Percentiles rank a stretch among this genome's conserved stretches.
Conservation (phyloP, 2,797 vertebrate species). For the Cryptoblepharus egeriae region DNA sequence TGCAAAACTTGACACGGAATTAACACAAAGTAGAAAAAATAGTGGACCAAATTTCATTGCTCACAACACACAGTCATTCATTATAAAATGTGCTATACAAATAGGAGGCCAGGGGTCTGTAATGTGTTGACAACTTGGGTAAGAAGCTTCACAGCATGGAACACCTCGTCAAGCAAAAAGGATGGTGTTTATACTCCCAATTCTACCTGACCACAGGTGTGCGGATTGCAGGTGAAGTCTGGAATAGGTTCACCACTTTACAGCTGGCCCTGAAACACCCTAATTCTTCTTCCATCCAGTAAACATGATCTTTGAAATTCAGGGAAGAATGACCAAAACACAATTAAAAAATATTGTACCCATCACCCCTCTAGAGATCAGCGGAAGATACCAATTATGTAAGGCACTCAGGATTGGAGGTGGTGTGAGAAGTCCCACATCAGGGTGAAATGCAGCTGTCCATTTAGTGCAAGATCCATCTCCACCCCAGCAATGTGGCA, state of each 20-base stretch:
- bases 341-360: not conserved
- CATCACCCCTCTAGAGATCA: not conserved
- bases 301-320: not conserved
- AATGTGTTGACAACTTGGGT: too few species aligned
- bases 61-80: not conserved
- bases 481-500: not conserved
- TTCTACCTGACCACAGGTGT: not conserved
- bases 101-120: not conserved
- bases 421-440: not conserved
- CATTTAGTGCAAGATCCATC: not conserved
- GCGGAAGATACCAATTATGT: not conserved
- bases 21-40: not conserved
- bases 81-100: not conserved
- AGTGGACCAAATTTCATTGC: not conserved
- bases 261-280: too few species aligned
- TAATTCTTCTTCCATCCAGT: not conserved
- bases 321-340: not conserved
- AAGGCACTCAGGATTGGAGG: constrained; percentile 29
- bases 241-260: not conserved
- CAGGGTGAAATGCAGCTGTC: rapidly evolving
- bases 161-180: too few species aligned
- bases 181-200: too few species aligned
- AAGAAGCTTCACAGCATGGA: too few species aligned
- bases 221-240: not conserved
- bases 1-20: not conserved